Evolutionary conservation across 2,888 invertebrate species (phyloP), one percentile per base, ranked within the genome.

Genomic region (Microchrysa polita): DNA sequence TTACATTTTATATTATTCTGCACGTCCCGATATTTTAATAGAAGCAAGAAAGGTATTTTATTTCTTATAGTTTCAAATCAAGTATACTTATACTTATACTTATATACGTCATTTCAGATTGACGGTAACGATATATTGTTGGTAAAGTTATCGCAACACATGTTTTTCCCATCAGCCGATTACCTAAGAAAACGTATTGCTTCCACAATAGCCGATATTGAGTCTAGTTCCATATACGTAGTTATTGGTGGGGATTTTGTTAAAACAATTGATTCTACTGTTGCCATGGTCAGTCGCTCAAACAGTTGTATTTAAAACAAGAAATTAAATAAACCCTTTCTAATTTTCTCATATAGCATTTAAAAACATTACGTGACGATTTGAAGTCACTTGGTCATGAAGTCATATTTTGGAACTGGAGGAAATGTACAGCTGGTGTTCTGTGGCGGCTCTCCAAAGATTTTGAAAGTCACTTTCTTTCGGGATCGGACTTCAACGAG

Each of bases 161-260:
- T 95, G 67, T 87, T 90, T 73, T 95, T 93, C 85, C 92, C 94
- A n/a, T 91, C 93, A 2, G 92, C 93, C 0, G 94, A 93, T 85
- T 91, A 88, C 85, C 86, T 95, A 79, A 87, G 88, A 78, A 77
- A 78, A 14, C 87, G 88, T 80, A 89, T 92, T 76, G 90, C 95
- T 75, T 89, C 90, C 80, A 34, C 34, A 42, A 16, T 63, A 40
- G 16, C 18, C 16, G 42, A 63, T 40, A 12, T 63, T n/a, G 2
- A 42, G 23, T 88, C 88, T 14, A 87, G 85, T 75, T 86, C 88
- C 79, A 81, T 83, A 78, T 67, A 89, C 55, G 91, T 94, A 75
- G 91, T 95, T 67, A 89, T 95, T 65, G 93, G 94, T 86, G 95
- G 90, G n/a, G 83, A 84, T 76, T 87, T 87, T 77, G 84, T 90